Conservation (phyloP, 2,113 vertebrate genomes). For the Ranitomeya imitator region DNA sequence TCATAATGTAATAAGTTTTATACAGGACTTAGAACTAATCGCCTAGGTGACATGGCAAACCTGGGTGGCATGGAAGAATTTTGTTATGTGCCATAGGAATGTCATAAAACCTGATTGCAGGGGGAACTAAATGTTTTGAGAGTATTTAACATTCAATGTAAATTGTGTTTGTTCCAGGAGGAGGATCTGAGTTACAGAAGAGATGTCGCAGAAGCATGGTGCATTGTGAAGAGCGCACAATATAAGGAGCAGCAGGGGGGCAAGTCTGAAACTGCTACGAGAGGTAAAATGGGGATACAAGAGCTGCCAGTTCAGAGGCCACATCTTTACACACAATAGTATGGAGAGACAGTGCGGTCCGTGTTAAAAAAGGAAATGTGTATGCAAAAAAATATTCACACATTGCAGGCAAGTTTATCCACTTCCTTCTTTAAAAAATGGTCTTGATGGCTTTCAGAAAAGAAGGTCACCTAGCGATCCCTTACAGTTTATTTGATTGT, state of each 20-base stretch:
- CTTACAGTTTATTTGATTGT: no score
- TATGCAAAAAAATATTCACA: no score
- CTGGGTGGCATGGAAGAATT: slow-evolving; percentile 31
- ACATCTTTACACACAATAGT: not conserved
- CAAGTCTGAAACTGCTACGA: not conserved
- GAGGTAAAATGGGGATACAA: slow-evolving; percentile 15
- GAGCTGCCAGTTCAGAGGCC: not conserved
- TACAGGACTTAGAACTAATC: not conserved
- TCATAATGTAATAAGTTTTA: not conserved
- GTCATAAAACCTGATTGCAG: slow-evolving; percentile 21
- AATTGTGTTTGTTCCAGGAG: not conserved
- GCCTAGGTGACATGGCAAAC: slow-evolving; percentile 10
- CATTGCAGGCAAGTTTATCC: no score
- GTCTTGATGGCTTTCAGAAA: no score
- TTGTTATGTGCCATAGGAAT: slow-evolving; percentile 23
- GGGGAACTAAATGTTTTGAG: slow-evolving; percentile 6
- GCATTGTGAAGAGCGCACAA: not conserved
- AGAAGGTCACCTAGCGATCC: no score
- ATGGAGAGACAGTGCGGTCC: not conserved
- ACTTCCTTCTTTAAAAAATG: no score
- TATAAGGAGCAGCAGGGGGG: not conserved
- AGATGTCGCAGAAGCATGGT: not conserved
- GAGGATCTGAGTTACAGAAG: not conserved
- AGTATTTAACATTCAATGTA: not conserved
- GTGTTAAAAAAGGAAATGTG: no score